These are phyloP conservation scores for Venusia cambrica DNA, from an alignment of 2,888 invertebrate genomes.

Conservation along the genomic window DNA sequence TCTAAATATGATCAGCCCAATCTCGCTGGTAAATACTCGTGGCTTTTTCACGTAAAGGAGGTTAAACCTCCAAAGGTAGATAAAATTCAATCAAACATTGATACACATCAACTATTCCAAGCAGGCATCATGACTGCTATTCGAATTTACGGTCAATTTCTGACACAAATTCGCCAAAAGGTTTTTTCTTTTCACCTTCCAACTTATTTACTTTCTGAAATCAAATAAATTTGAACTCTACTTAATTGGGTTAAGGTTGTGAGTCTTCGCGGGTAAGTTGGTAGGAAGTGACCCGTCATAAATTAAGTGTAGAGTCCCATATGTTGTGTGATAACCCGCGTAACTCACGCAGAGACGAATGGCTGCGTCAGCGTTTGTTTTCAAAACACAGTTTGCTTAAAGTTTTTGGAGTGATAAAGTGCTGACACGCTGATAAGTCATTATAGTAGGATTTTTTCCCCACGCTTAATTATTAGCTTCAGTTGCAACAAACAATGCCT, in stretches of 20 bases:
- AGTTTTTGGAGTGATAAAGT: too few species aligned
- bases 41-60: constrained; percentile 5
- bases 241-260: constrained; percentile 3
- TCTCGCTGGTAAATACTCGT: not conserved
- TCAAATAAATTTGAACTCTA: constrained; percentile 16
- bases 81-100: constrained; percentile 23
- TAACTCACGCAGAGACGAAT: constrained; percentile 51
- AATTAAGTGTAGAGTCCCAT: constrained; percentile 52
- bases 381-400: too few species aligned
- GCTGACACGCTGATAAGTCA: too few species aligned
- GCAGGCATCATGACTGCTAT: constrained; percentile 29
- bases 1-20: too few species aligned
- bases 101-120: constrained; percentile 20
- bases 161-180: constrained; percentile 37
- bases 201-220: not conserved
- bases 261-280: constrained; percentile 10
- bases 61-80: too few species aligned
- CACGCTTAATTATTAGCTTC: too few species aligned
- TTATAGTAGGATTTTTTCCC: too few species aligned
- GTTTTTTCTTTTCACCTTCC: constrained; percentile 34
- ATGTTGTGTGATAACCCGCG: constrained; percentile 54
- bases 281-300: constrained; percentile 49
- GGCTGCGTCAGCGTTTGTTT: constrained; percentile 36
- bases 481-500: too few species aligned
- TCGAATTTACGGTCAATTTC: constrained; percentile 31